Percentiles rank a stretch among this genome's conserved stretches.
These are phyloP conservation scores for Crocallis elinguaria DNA, from an alignment of 2,888 invertebrate species.

Conservation along the genomic window DNA sequence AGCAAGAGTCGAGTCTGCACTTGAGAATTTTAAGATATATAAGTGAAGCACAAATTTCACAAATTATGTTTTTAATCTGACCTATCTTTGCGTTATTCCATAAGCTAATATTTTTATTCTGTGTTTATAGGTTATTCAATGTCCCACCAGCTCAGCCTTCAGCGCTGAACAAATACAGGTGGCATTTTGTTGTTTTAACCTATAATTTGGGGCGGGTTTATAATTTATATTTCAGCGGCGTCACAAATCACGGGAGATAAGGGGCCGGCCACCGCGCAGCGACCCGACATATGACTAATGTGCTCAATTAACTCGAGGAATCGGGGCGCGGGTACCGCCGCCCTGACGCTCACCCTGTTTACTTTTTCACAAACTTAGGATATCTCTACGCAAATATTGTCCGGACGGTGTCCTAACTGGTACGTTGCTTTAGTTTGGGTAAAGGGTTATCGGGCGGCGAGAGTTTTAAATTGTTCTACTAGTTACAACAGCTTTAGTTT, in stretches of 20 bases:
- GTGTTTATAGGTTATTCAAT: constrained; percentile 12
- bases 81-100: background rate
- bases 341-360: constrained; percentile 57
- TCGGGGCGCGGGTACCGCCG: constrained; percentile 42
- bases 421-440: constrained; percentile 12
- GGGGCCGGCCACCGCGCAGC: constrained; percentile 54
- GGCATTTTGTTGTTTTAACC: constrained; percentile 50
- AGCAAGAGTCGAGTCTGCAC: too few species aligned
- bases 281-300: constrained; percentile 74
- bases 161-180: constrained; percentile 43
- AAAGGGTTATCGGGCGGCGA: constrained; percentile 19
- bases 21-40: too few species aligned
- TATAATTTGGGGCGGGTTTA: constrained; percentile 55
- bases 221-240: constrained; percentile 69
- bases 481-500: constrained; percentile 18
- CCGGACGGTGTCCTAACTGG: constrained; percentile 30
- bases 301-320: constrained; percentile 71
- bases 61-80: too few species aligned
- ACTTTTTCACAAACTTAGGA: constrained; percentile 67
- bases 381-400: constrained; percentile 58
- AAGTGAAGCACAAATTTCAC: too few species aligned
- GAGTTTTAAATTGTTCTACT: constrained; percentile 23
- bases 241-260: constrained; percentile 78
- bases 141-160: constrained; percentile 26
- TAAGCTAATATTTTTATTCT: background rate